A percentile compares a stretch with the other conserved stretches of the same genome.
phyloP scores from a whole-genome alignment of 1,140 invertebrate genomes.

The Eufriesea mexicana region DNA sequence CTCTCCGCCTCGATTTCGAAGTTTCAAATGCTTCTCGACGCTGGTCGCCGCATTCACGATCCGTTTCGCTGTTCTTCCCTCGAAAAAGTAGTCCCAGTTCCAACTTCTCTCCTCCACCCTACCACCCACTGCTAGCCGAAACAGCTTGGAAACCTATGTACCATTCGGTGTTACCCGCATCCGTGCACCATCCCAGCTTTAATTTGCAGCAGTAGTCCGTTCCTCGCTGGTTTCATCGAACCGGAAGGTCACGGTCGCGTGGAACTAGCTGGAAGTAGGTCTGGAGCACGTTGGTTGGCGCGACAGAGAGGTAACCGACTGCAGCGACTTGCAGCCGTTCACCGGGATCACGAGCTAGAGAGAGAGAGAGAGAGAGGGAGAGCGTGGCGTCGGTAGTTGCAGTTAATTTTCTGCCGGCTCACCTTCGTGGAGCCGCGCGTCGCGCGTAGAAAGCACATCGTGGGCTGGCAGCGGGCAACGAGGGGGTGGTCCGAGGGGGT shows the following conservation, averaged over 20 bases:
- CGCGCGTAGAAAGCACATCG: conserved; percentile 35
- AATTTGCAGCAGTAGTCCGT: neutral
- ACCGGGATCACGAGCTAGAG: neutral
- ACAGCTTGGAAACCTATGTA: no score
- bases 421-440: conserved; percentile 52
- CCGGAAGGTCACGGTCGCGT: conserved; percentile 61
- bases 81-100: no score
- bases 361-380: neutral
- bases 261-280: conserved; percentile 62
- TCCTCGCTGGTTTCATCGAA: conserved; percentile 2
- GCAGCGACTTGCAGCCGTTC: neutral
- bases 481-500: conserved; percentile 63
- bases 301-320: neutral
- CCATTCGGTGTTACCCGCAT: no score
- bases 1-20: no score
- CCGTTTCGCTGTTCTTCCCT: no score
- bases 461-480: neutral
- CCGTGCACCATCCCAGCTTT: neutral
- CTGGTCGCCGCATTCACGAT: no score
- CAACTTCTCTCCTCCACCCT: no score
- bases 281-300: conserved; percentile 25
- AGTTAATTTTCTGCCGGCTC: conserved; percentile 65
- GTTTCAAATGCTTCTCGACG: no score
- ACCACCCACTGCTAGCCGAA: no score
- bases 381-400: conserved; percentile 45